Conservation (phyloP, 2,113 vertebrate species). For the Epinephelus fuscoguttatus region DNA sequence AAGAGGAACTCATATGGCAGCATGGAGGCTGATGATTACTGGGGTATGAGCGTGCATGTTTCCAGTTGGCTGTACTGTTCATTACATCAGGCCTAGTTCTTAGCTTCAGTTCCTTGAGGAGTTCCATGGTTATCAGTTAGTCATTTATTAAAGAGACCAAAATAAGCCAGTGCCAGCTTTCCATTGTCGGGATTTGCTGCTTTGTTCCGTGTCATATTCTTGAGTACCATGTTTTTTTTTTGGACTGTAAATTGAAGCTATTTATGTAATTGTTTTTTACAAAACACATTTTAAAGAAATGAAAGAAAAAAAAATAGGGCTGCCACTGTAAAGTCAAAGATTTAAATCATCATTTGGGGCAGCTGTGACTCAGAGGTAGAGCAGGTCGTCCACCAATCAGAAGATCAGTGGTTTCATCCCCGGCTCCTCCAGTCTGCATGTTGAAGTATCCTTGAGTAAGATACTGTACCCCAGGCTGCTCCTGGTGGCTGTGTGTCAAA, state of each 20-base stretch:
- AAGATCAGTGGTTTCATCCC: too few relatives aligned
- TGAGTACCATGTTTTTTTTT: not conserved
- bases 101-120: not conserved
- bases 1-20: slow-evolving; percentile 8
- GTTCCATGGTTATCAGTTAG: not conserved
- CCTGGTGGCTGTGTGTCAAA: too few relatives aligned
- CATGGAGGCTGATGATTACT: slow-evolving; percentile 1
- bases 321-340: too few relatives aligned
- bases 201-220: not conserved
- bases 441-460: too few relatives aligned
- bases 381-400: too few relatives aligned
- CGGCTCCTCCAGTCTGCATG: too few relatives aligned
- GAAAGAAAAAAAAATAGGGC: not conserved
- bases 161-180: not conserved
- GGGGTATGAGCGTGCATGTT: not conserved
- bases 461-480: too few relatives aligned
- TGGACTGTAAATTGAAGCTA: not conserved
- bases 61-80: not conserved
- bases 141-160: slow-evolving; percentile 1
- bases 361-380: too few relatives aligned
- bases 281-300: not conserved
- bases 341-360: too few relatives aligned
- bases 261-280: not conserved
- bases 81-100: not conserved
- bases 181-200: not conserved